Conservation (phyloP, 2,797 vertebrate genomes). For the Balearica regulorum region DNA sequence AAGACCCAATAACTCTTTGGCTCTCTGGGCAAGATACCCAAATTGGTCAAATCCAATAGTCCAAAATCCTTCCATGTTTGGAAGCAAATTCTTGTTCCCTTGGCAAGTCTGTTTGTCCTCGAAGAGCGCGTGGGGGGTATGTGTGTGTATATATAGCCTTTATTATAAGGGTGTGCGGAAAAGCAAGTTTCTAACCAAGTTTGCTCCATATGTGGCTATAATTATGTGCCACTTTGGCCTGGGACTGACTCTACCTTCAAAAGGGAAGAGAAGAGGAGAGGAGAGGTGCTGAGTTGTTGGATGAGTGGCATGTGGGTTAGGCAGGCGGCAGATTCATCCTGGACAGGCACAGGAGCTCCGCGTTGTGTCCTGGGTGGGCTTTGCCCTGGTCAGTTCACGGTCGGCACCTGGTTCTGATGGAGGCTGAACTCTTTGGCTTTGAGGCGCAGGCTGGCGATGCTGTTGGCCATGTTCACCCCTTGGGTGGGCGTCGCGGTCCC, state of each 20-base stretch:
- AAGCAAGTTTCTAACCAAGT: conserved; percentile 48
- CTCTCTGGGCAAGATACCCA: conserved; percentile 40
- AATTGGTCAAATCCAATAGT: conserved; percentile 53
- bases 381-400: conserved; percentile 77
- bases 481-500: conserved; percentile 61
- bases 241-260: conserved; percentile 43
- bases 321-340: not conserved
- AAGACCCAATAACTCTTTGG: conserved; percentile 51
- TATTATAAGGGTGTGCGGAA: conserved; percentile 42
- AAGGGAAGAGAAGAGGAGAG: not conserved
- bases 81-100: conserved; percentile 50
- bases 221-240: conserved; percentile 1
- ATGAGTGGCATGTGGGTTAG: not conserved
- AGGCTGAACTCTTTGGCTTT: conserved; percentile 86
- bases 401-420: conserved; percentile 81
- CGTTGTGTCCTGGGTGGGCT: not conserved
- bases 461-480: conserved; percentile 83
- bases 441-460: conserved; percentile 81
- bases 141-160: conserved; percentile 55
- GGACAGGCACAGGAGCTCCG: not conserved
- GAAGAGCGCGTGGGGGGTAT: conserved; percentile 37
- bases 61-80: conserved; percentile 50
- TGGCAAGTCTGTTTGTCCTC: conserved; percentile 57
- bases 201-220: conserved; percentile 52
- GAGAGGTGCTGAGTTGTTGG: not conserved